phyloP scores from a whole-genome alignment of 23 tunicate genomes.

The Corella eumyota region DNA sequence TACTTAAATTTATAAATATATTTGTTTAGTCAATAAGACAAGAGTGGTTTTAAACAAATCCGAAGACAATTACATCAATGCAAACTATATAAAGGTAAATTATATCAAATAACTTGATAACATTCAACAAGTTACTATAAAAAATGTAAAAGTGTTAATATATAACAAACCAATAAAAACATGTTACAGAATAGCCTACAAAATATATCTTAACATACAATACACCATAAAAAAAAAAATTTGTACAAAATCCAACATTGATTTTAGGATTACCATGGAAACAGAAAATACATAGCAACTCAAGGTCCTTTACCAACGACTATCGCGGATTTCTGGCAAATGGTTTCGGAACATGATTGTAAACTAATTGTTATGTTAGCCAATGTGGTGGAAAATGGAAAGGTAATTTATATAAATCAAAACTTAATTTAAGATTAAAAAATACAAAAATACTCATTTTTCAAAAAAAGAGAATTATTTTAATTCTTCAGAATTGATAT shows the following conservation, averaged over 20 bases:
- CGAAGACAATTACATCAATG: conserved; percentile 7
- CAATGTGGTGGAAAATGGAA: conserved; percentile 19
- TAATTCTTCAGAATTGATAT: too few species aligned
- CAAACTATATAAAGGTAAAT: conserved; percentile 6
- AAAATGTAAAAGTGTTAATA: too few species aligned
- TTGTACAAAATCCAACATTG: too few species aligned
- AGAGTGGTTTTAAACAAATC: neutral
- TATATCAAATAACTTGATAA: too few species aligned
- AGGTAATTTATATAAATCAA: conserved; percentile 17
- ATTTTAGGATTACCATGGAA: conserved; percentile 10
- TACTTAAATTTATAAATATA: neutral
- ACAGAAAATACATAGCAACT: conserved; percentile 32
- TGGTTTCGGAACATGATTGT: conserved; percentile 26
- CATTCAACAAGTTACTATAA: too few species aligned
- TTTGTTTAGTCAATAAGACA: conserved; percentile 5
- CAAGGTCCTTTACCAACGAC: conserved; percentile 37
- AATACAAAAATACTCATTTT: too few species aligned
- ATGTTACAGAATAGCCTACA: too few species aligned
- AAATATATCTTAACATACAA: too few species aligned
- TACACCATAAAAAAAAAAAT: too few species aligned
- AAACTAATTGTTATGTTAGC: conserved; percentile 40
- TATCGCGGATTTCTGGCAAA: conserved; percentile 30
- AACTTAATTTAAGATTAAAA: too few species aligned
- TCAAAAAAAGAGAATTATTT: too few species aligned
- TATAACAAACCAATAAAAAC: too few species aligned